phyloP scores from a whole-genome alignment of 2,888 invertebrate genomes.

The Kuschelorhynchus macadamiae region DNA sequence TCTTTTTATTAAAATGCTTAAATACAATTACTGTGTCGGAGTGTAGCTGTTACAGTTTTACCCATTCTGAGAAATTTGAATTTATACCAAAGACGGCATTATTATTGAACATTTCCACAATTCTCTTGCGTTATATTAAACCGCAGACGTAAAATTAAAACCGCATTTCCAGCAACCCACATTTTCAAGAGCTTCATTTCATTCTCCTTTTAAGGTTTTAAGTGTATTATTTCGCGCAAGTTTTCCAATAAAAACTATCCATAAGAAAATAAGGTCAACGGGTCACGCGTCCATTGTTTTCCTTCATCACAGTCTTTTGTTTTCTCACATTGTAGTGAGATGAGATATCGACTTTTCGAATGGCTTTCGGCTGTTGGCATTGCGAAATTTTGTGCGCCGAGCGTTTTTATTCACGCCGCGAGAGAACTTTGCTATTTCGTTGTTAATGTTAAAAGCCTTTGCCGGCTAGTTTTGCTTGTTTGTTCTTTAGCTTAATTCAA shows the following conservation, averaged over 20 bases:
- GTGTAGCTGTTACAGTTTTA: too few species aligned
- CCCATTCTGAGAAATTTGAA: too few species aligned
- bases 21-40: too few species aligned
- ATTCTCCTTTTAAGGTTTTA: conserved; percentile 18
- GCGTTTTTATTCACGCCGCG: too few species aligned
- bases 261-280: conserved; percentile 44
- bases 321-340: conserved; percentile 38
- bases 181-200: conserved; percentile 10
- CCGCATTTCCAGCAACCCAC: background rate
- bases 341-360: conserved; percentile 45
- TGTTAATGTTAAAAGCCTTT: too few species aligned
- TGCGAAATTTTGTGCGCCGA: too few species aligned
- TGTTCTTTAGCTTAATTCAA: too few species aligned
- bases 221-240: conserved; percentile 35
- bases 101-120: background rate
- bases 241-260: conserved; percentile 47
- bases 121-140: conserved; percentile 3
- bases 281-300: conserved; percentile 44
- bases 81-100: background rate
- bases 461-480: too few species aligned
- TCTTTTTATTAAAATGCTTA: too few species aligned
- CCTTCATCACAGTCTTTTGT: conserved; percentile 40
- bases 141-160: background rate
- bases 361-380: too few species aligned
- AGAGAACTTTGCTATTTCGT: too few species aligned